Evolutionary conservation across 2,797 vertebrate genomes (phyloP), one percentile per base, ranked within the genome.

Genomic region (Pseudochirops corinnae): DNA sequence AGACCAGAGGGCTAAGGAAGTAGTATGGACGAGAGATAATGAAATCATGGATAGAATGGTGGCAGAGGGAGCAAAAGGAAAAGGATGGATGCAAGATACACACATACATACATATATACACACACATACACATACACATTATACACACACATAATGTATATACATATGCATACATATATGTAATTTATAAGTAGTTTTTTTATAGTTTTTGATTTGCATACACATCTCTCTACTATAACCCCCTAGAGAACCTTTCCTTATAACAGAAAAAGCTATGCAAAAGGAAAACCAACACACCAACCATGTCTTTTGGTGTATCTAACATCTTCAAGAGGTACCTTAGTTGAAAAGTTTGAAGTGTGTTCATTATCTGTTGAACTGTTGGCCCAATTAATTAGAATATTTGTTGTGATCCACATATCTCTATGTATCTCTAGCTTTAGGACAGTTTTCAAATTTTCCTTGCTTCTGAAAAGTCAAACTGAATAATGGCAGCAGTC

Each of bases 261-360:
- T 74, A 24, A 39, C n/a, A 74, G 16, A 74, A 24, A 74, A 74
- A 74, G 67, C 18, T 39, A 74, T 74, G n/a, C n/a, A 74, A 74
- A 74, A 74, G 18, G 16, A 74, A 74, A 74, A 39, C 67, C n/a
- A 74, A 74, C n/a, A 74, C n/a, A 74, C 67, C 33, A 74, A 7
- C 67, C 1, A 9, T 67, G 62, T 67, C 33, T n/a, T 16, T 74
- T 74, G 62, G 62, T 39, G 16, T 39, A 39, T 74, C 33, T 74
- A 6, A 39, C 4, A 74, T 39, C 29, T 74, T 74, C 16, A 74
- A 96, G 16, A 95, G 62, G 39, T 93, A 82, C 94, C 26, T 67
- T 96, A 96, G 33, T 94, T 96, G 91, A 67, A 93, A 95, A 96
- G 93, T 87, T 94, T 95, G 46, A 52, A 62, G n/a, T 93, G 28